Base-by-base conservation (phyloP, 2,113 vertebrate genomes). In the Craseonycteris thonglongyai region DNA sequence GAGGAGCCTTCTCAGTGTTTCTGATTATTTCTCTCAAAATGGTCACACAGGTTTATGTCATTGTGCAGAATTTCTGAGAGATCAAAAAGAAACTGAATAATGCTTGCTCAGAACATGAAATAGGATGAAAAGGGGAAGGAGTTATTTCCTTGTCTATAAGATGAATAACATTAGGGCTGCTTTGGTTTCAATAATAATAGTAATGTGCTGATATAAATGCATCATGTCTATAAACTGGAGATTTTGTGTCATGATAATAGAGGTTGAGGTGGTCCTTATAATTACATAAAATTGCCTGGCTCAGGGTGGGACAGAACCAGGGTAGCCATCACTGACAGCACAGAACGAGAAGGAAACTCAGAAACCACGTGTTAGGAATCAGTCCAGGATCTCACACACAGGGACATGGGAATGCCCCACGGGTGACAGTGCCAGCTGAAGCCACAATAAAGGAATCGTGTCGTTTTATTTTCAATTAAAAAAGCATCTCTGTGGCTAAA, bases 261-360 rank as follows among this genome's bases (percentile, higher is more conserved):
- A 96, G 12, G 56, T 86, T 71, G 79, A 90, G 79, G 91, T 40
- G 3, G 47, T 94, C 56, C 89, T 96, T 47, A 76, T 95, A 97
- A 97, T 97, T 86, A 94, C 24, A 71, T 78, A 86, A 94, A 97
- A 97, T 94, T 96, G 47, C 40, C 89, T 76, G 81, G 26, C 74
- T 93, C 51, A 28, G 35, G 90, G 42, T 38, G 51, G 75, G 42
- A 71, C 76, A 59, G 33, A 94, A 58, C 68, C 63, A 80, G 82
- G 68, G 14, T 56, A 66, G 10, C 65, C 79, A 65, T 59, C 30
- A 35, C 28, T 7, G 15, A 51, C 78, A 93, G 40, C 26, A 71
- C 10, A 45, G 56, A 88, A 88, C 49, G 35, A 63, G 30, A 16
- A 22, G 19, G 33, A 35, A 86, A 65, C 69, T 58, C 38, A 59